Percentiles rank a stretch among this genome's conserved stretches.
These are phyloP conservation scores for Sisyra terminalis DNA, from an alignment of 2,888 invertebrate genomes.

Conservation along the genomic window DNA sequence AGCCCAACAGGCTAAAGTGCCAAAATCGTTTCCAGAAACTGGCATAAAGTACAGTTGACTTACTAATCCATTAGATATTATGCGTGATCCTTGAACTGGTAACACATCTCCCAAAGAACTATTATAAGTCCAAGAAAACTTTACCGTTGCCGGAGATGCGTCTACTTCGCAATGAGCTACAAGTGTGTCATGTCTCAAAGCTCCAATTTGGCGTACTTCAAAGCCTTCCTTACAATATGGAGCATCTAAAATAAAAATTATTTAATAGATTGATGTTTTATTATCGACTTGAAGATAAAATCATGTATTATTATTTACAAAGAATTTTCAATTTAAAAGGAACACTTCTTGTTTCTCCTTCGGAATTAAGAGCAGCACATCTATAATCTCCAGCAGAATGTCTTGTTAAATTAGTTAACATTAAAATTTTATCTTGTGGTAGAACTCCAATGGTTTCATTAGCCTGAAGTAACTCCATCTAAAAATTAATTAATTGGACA, in stretches of 20 bases:
- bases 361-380: constrained; percentile 63
- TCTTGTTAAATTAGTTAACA: constrained; percentile 48
- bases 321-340: constrained; percentile 56
- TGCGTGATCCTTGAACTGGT: constrained; percentile 46
- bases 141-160: constrained; percentile 53
- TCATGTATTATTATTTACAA: constrained; percentile 42
- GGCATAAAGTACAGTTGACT: constrained; percentile 39
- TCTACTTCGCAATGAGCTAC: constrained; percentile 67
- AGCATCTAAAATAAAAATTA: constrained; percentile 44
- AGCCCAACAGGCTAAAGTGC: constrained; percentile 78
- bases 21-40: constrained; percentile 44
- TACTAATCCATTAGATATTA: constrained; percentile 30
- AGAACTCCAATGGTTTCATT: constrained; percentile 49
- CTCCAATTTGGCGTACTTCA: constrained; percentile 53
- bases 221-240: constrained; percentile 61
- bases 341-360: constrained; percentile 65
- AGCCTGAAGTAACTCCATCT: constrained; percentile 47
- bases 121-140: constrained; percentile 77
- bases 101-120: constrained; percentile 55
- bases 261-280: background rate
- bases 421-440: constrained; percentile 46
- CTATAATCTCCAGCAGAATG: constrained; percentile 63
- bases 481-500: constrained; percentile 15
- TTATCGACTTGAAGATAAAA: background rate
- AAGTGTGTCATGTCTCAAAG: constrained; percentile 54